phyloP scores from a whole-genome alignment of 1,140 invertebrate genomes.

The Probaryconus sp. region DNA sequence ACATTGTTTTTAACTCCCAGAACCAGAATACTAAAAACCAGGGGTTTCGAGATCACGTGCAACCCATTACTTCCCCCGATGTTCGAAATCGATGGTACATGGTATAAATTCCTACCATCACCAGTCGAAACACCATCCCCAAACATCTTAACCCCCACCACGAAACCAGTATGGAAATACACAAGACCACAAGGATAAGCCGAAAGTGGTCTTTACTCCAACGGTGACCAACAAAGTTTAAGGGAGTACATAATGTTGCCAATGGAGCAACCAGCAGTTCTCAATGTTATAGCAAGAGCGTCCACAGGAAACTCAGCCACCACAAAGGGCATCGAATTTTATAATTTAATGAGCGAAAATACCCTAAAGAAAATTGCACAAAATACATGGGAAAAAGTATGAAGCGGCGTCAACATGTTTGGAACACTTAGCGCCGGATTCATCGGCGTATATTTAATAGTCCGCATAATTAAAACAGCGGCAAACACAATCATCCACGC shows the following conservation, averaged over 20 bases:
- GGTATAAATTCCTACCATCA: conserved; percentile 17
- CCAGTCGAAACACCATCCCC: not conserved
- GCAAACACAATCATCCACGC: no score
- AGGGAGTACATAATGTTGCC: conserved; percentile 18
- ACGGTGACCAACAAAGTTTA: conserved; percentile 5
- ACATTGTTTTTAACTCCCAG: not conserved
- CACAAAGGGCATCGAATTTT: no score
- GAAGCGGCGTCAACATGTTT: no score
- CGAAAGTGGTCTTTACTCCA: conserved; percentile 12
- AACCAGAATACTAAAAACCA: conserved; percentile 14
- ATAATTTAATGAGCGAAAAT: no score
- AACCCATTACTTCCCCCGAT: not conserved
- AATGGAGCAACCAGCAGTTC: not conserved
- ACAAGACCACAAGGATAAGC: not conserved
- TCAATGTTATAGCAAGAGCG: not conserved
- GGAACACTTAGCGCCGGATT: no score
- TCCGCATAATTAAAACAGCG: no score
- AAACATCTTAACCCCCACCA: not conserved
- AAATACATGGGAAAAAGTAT: no score
- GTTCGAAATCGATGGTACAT: conserved; percentile 19
- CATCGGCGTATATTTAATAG: no score
- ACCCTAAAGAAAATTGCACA: no score
- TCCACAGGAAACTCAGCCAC: no score
- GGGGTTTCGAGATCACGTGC: conserved; percentile 12
- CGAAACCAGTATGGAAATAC: conserved; percentile 4